Conservation (phyloP, 2,888 invertebrate species). For the Scelioninae gen. 2 region DNA sequence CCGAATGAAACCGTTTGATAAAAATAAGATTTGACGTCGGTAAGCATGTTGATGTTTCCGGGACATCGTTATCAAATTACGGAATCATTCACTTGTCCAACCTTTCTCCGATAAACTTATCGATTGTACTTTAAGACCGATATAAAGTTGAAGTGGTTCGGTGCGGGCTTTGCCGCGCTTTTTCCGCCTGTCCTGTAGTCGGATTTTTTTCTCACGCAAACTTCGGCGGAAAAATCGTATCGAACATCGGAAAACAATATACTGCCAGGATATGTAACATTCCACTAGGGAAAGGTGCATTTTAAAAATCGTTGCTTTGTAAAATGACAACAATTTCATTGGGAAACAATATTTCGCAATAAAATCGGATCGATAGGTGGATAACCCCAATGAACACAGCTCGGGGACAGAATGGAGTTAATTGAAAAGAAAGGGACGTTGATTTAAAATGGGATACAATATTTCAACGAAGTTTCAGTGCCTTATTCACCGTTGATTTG, state of each 20-base stretch:
- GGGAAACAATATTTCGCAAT: too few relatives aligned
- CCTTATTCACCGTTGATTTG: too few relatives aligned
- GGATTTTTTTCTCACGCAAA: slow-evolving; percentile 5
- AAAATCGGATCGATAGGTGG: too few relatives aligned
- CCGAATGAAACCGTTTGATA: not conserved
- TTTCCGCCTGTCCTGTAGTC: not conserved
- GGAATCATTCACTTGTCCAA: not conserved
- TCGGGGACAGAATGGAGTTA: too few relatives aligned
- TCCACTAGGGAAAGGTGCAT: too few relatives aligned
- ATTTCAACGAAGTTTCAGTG: too few relatives aligned
- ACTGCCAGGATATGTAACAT: not conserved
- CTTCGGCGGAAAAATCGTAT: not conserved
- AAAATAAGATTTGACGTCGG: not conserved
- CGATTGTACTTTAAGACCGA: not conserved
- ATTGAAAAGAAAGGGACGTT: too few relatives aligned
- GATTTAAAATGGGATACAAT: too few relatives aligned
- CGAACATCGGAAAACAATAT: slow-evolving; percentile 1
- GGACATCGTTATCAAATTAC: not conserved
- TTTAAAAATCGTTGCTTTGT: too few relatives aligned
- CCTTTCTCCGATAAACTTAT: not conserved
- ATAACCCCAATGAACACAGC: too few relatives aligned
- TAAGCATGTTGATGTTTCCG: not conserved
- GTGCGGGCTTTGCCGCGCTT: not conserved
- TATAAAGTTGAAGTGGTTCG: not conserved
- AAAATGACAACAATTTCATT: not conserved